Percentiles rank a stretch among this genome's conserved stretches.
phyloP scores from a whole-genome alignment of 2,797 vertebrate species.

The Chiloscyllium punctatum region DNA sequence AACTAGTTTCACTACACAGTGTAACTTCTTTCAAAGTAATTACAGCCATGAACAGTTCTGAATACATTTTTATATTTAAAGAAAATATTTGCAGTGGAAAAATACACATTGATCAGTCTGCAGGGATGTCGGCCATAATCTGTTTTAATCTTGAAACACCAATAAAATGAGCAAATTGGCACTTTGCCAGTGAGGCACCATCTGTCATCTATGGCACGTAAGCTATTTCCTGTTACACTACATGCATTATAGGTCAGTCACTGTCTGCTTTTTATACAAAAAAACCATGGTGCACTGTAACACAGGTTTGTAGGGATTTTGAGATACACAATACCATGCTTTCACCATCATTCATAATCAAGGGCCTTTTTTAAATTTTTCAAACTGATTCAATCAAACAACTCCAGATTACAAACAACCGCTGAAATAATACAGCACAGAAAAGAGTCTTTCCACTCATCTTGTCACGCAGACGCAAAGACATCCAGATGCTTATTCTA shows the following conservation, averaged over 20 bases:
- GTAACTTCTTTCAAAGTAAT: neutral
- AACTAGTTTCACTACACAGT: neutral
- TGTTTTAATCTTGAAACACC: constrained; percentile 34
- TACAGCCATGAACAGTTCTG: neutral
- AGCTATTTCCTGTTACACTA: constrained; percentile 61
- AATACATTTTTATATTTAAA: neutral
- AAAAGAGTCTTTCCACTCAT: too few species aligned
- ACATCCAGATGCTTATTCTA: too few species aligned
- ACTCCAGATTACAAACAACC: neutral
- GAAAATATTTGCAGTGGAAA: neutral
- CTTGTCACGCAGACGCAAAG: too few species aligned
- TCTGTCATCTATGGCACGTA: constrained; percentile 57
- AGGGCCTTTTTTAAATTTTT: neutral
- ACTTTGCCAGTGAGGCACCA: constrained; percentile 48
- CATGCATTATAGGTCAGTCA: constrained; percentile 51
- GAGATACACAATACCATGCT: neutral
- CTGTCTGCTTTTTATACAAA: neutral
- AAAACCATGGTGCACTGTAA: neutral
- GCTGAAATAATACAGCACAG: too few species aligned
- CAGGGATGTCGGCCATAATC: neutral
- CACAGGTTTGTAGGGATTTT: neutral
- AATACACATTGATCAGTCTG: constrained; percentile 18
- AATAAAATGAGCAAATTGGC: constrained; percentile 43
- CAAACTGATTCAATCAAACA: neutral
- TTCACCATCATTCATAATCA: neutral